phyloP scores from a whole-genome alignment of 2,797 vertebrate species.

The Selene dorsalis region DNA sequence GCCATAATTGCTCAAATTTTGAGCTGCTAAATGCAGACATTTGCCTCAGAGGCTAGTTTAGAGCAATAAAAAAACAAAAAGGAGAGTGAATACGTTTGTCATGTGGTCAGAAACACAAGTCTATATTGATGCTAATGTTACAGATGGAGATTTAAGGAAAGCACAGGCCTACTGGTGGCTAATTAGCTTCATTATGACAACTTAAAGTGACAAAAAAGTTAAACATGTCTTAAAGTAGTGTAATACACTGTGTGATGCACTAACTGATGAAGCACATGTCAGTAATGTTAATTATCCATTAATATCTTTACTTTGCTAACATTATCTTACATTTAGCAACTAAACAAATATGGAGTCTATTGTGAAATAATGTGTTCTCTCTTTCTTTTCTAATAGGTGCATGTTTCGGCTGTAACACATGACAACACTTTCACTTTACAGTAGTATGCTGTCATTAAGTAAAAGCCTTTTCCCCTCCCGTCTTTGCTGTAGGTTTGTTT shows the following conservation, averaged over 20 bases:
- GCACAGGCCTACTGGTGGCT: not conserved
- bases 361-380: not conserved
- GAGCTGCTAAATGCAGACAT: not conserved
- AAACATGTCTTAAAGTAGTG: too few relatives aligned
- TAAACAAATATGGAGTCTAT: too few relatives aligned
- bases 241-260: too few relatives aligned
- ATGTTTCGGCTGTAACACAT: not conserved
- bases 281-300: not conserved
- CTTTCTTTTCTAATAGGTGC: not conserved
- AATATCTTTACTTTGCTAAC: not conserved
- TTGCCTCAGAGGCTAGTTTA: not conserved
- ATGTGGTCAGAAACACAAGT: not conserved
- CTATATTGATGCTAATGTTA: not conserved
- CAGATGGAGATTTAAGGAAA: not conserved
- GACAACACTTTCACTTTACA: not conserved
- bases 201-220: too few relatives aligned
- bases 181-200: not conserved
- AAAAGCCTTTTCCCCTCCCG: not conserved
- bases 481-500: conserved; percentile 11
- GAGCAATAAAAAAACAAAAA: not conserved
- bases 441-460: not conserved
- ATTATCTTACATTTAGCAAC: not conserved
- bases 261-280: too few relatives aligned
- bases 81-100: not conserved
- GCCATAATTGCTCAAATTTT: not conserved